A percentile compares a stretch with the other conserved stretches of the same genome.
phyloP scores from a whole-genome alignment of 2,797 vertebrate genomes.

The Myotis pilosus region DNA sequence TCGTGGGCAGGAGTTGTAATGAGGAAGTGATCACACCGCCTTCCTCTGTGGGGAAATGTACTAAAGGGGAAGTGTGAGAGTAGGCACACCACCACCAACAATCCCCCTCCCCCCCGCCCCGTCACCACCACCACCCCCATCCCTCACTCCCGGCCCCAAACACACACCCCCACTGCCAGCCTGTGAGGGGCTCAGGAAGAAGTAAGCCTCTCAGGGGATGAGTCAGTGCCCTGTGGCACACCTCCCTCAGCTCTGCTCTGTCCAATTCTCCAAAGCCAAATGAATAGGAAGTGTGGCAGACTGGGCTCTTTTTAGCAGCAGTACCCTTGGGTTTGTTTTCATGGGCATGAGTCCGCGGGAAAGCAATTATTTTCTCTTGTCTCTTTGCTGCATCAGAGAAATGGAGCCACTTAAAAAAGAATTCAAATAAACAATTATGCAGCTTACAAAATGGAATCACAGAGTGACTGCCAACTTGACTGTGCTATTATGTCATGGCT shows the following conservation, averaged over 20 bases:
- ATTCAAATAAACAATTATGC: neutral
- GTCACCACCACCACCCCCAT: no score
- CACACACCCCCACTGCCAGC: no score
- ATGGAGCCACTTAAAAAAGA: neutral
- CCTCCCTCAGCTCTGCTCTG: neutral
- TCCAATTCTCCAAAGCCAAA: slow-evolving; percentile 47
- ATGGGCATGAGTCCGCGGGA: slow-evolving; percentile 31
- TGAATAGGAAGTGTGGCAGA: slow-evolving; percentile 69
- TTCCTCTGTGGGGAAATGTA: neutral
- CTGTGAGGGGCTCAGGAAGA: neutral
- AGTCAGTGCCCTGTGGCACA: slow-evolving; percentile 14
- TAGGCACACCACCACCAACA: no score
- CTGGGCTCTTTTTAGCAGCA: slow-evolving; percentile 45
- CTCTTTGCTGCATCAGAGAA: slow-evolving; percentile 49
- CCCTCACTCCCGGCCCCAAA: no score
- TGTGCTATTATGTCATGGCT: neutral
- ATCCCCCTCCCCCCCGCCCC: no score
- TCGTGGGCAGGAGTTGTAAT: neutral
- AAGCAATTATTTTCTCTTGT: slow-evolving; percentile 35
- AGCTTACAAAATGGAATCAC: neutral
- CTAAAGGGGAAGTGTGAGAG: neutral
- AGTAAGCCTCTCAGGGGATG: neutral
- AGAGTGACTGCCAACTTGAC: neutral
- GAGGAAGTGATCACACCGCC: neutral
- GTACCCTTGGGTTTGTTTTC: slow-evolving; percentile 60